These are phyloP conservation scores for Bugulina stolonifera DNA, from an alignment of 2,888 invertebrate genomes.

Conservation along the genomic window DNA sequence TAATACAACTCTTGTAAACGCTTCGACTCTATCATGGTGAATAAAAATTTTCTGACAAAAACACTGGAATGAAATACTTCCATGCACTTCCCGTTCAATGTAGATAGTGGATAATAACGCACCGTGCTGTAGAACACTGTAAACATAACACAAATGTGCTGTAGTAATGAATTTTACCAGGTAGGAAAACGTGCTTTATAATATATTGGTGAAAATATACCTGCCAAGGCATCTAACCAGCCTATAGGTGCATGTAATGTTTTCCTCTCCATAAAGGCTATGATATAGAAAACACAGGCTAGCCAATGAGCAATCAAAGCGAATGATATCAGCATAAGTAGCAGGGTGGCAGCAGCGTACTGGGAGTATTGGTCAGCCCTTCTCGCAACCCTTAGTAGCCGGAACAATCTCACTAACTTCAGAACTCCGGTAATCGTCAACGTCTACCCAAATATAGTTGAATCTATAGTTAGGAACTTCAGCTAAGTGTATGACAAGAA, in stretches of 20 bases:
- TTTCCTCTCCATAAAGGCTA: constrained; percentile 50
- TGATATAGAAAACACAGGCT: constrained; percentile 53
- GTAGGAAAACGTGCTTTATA: too few relatives aligned
- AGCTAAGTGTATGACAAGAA: too few relatives aligned
- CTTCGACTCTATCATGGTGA: too few relatives aligned
- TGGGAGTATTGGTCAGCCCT: constrained; percentile 53
- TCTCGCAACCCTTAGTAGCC: constrained; percentile 49
- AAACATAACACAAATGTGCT: too few relatives aligned
- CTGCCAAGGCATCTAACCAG: constrained; percentile 50
- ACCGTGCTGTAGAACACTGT: too few relatives aligned
- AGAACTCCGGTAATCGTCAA: constrained; percentile 52
- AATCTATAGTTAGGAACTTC: background rate
- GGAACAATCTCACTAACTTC: constrained; percentile 48
- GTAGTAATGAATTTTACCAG: too few relatives aligned
- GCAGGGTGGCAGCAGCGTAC: constrained; percentile 51
- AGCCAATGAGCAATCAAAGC: constrained; percentile 53
- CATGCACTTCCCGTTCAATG: too few relatives aligned
- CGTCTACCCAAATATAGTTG: too few relatives aligned
- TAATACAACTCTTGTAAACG: too few relatives aligned
- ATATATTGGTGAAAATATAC: constrained; percentile 30
- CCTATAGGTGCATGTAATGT: constrained; percentile 41
- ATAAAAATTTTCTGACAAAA: too few relatives aligned
- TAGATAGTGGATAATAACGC: too few relatives aligned
- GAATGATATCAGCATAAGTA: constrained; percentile 51
- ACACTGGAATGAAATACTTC: too few relatives aligned